phyloP scores from a whole-genome alignment of 2,113 vertebrate genomes.

The Chaenocephalus aceratus region DNA sequence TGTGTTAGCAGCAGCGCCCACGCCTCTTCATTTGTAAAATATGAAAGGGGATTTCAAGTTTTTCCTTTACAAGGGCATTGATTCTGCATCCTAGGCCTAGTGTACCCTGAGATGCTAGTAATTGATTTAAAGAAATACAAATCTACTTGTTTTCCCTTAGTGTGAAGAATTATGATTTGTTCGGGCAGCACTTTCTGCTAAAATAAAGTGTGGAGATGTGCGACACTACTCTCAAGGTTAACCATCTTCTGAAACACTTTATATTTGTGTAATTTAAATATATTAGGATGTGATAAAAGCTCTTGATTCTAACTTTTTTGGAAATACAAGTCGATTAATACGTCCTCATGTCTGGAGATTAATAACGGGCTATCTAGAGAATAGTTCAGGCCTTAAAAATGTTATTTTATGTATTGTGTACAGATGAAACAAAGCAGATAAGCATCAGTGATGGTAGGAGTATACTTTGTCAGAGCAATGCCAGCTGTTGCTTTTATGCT shows the following conservation, averaged over 20 bases:
- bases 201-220: too few species aligned
- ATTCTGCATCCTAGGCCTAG: too few species aligned
- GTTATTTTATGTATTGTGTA: not conserved
- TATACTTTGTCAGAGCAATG: not conserved
- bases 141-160: too few species aligned
- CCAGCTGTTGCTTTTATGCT: not conserved
- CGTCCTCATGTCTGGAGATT: not conserved
- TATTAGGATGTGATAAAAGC: not conserved
- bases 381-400: not conserved
- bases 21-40: too few species aligned
- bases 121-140: too few species aligned
- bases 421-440: not conserved
- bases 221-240: not conserved
- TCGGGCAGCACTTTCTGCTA: too few species aligned
- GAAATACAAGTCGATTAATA: not conserved
- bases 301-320: not conserved
- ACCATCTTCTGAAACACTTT: slow-evolving; percentile 5
- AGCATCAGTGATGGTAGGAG: not conserved
- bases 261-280: not conserved
- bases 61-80: too few species aligned
- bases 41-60: too few species aligned
- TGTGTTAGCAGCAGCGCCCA: too few species aligned
- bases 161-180: too few species aligned
- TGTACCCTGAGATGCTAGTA: too few species aligned
- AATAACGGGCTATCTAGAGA: not conserved